These are phyloP conservation scores for Epirrhoe alternata DNA, from an alignment of 2,888 invertebrate species.

Conservation along the genomic window DNA sequence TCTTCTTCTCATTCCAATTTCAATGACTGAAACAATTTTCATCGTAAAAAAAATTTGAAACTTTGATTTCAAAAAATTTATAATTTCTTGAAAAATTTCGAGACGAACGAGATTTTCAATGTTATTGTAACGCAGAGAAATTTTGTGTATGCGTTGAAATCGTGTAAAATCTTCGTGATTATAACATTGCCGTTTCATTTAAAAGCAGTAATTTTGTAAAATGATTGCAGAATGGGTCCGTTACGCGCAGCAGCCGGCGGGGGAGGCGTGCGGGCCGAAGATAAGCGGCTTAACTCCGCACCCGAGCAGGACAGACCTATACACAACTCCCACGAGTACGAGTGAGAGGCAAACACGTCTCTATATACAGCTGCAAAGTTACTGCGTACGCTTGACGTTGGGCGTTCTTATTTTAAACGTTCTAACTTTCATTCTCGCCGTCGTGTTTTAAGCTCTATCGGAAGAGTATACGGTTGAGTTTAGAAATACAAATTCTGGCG, in stretches of 20 bases:
- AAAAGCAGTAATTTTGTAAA: slow-evolving; percentile 33
- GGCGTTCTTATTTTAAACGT: slow-evolving; percentile 55
- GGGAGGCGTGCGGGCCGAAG: slow-evolving; percentile 80
- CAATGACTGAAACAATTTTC: too few relatives aligned
- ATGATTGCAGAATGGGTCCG: slow-evolving; percentile 64
- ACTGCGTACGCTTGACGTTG: slow-evolving; percentile 68
- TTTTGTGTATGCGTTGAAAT: background rate
- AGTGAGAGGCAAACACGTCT: slow-evolving; percentile 63
- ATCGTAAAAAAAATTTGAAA: too few relatives aligned
- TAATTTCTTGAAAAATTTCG: too few relatives aligned
- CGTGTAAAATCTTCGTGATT: background rate
- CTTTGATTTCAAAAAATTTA: too few relatives aligned
- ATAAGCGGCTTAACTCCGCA: slow-evolving; percentile 84
- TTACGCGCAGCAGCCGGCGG: slow-evolving; percentile 77
- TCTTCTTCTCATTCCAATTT: too few relatives aligned
- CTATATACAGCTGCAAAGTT: slow-evolving; percentile 79
- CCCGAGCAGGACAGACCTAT: slow-evolving; percentile 62
- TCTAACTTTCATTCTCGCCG: slow-evolving; percentile 41
- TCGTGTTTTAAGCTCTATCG: slow-evolving; percentile 46
- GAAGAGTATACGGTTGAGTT: slow-evolving; percentile 37
- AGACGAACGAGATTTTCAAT: too few relatives aligned
- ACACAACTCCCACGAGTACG: slow-evolving; percentile 30
- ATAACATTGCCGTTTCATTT: slow-evolving; percentile 23
- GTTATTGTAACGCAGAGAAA: too few relatives aligned
- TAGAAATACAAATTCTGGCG: slow-evolving; percentile 39